These are phyloP conservation scores for Oxygymnocypris stewartii DNA, from an alignment of 2,113 vertebrate genomes.

Conservation along the genomic window DNA sequence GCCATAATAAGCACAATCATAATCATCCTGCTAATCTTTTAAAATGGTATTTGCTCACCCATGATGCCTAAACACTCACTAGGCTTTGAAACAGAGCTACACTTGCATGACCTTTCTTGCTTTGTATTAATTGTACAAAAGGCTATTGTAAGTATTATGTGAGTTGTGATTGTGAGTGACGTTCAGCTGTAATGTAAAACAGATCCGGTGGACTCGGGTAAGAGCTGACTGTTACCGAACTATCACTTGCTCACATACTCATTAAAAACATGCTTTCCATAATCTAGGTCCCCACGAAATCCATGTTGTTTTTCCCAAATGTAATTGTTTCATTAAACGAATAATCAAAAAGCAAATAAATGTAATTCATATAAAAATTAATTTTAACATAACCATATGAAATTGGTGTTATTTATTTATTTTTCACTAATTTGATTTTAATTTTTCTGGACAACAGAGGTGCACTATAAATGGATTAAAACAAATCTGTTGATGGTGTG, in stretches of 20 bases:
- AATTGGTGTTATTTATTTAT: too few species aligned
- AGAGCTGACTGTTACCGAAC: neutral
- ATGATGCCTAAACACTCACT: neutral
- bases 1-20: neutral
- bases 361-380: too few species aligned
- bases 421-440: too few species aligned
- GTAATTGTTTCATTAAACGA: neutral
- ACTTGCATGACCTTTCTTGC: neutral
- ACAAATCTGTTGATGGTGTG: too few species aligned
- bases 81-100: neutral
- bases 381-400: too few species aligned
- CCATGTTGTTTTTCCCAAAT: too few species aligned
- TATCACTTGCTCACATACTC: neutral
- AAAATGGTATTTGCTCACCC: neutral
- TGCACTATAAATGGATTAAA: too few species aligned
- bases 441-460: too few species aligned
- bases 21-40: neutral
- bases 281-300: neutral
- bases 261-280: neutral
- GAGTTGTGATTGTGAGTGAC: neutral
- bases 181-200: neutral
- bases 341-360: neutral
- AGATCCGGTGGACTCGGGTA: neutral
- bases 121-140: neutral
- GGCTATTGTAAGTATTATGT: too few species aligned